Conservation (phyloP, 2,888 invertebrate genomes). For the Lasioglossum leucozonium region DNA sequence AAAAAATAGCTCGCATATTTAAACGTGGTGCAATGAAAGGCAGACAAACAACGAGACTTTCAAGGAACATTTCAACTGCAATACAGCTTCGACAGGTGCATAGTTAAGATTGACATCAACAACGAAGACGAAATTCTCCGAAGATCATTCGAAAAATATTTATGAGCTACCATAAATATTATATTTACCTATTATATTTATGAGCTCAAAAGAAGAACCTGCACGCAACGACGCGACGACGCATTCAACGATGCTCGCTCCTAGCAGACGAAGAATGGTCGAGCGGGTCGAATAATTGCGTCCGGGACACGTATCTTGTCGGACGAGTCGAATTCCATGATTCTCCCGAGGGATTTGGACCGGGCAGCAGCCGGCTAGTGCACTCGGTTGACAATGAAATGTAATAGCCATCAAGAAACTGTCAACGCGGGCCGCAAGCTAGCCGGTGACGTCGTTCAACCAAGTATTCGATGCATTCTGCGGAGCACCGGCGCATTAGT, state of each 20-base stretch:
- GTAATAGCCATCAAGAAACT: constrained; percentile 56
- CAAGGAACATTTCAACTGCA: too few relatives aligned
- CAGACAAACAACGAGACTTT: too few relatives aligned
- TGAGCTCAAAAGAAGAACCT: neutral
- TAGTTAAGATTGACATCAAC: neutral
- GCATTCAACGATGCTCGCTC: neutral
- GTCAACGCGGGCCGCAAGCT: constrained; percentile 39
- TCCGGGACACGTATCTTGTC: constrained; percentile 6
- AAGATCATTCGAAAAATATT: neutral
- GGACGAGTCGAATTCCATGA: constrained; percentile 17
- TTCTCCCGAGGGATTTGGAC: neutral
- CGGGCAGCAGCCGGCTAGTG: constrained; percentile 12
- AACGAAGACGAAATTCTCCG: neutral
- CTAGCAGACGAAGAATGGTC: neutral
- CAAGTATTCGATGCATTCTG: constrained; percentile 51
- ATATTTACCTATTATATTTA: too few relatives aligned
- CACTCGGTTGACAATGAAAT: constrained; percentile 59
- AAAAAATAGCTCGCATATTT: too few relatives aligned
- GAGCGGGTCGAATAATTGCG: constrained; percentile 34
- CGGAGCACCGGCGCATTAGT: constrained; percentile 36
- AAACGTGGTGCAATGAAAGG: too few relatives aligned
- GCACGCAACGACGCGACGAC: neutral
- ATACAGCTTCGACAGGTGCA: too few relatives aligned
- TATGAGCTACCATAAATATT: neutral
- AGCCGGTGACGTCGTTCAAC: constrained; percentile 24